Evolutionary conservation across 2,113 vertebrate genomes (phyloP), one percentile per base, ranked within the genome.

Genomic region (Pseudois nayaur): DNA sequence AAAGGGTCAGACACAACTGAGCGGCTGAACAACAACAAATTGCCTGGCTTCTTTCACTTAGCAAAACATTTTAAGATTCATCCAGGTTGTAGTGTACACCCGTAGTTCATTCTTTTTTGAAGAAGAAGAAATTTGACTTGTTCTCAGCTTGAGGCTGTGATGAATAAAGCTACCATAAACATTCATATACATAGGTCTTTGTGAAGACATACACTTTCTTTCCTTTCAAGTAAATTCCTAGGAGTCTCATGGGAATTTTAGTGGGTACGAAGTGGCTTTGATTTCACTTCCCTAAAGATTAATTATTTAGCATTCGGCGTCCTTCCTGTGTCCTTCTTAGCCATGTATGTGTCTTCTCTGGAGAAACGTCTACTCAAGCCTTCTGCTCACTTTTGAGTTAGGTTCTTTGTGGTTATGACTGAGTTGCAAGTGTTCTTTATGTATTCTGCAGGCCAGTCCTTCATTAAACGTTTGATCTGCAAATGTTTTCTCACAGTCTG

Each of bases 101-200:
- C 1, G 1, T 25, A n/a, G 17, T 29, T 31, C 21, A 25, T 76
- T 71, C 9, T n/a, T n/a, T 43, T 76, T 43, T 43, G n/a, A n/a
- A n/a, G 12, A 62, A 31, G 60, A 62, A 60, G 5, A 29, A 50
- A 40, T 10, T 33, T 31, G 76, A 11, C 3, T 21, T 36, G 9
- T 59, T 48, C 71, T 31, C 27, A n/a, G 19, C 29, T 43, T 36
- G 33, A 14, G 5, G 29, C 33, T 55, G 14, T 17, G 16, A 14
- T 6, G 50, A 74, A 31, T 45, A 64, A 57, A 14, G 74, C 45
- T 10, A 13, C 59, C 14, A 3, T 54, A 10, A 43, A 31, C 29
- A 21, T 17, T 43, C 40, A 17, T 0, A 2, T 11, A 2, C 7
- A 0, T 0, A 33, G 89, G 27, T 86, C 67, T 52, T 71, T 45